phyloP scores from a whole-genome alignment of 1,140 invertebrate species.

The Drosophila willistoni region DNA sequence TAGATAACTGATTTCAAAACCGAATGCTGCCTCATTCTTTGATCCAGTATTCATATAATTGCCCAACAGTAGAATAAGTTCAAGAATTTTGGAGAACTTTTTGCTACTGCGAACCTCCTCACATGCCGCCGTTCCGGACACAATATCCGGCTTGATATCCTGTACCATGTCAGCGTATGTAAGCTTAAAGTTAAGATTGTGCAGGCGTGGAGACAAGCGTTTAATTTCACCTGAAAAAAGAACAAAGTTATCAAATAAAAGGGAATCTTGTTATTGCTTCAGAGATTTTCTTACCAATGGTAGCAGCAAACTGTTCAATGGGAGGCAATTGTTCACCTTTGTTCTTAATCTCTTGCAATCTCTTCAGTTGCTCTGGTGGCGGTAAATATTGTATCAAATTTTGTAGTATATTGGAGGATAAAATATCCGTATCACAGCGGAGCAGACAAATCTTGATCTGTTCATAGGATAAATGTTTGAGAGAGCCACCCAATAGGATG shows the following conservation, averaged over 20 bases:
- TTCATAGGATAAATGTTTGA: constrained; percentile 94
- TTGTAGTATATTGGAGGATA: constrained; percentile 92
- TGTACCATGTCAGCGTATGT: constrained; percentile 88
- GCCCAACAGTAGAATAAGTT: constrained; percentile 94
- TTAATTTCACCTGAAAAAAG: constrained; percentile 88
- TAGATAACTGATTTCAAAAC: constrained; percentile 98
- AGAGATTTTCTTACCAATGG: constrained; percentile 86
- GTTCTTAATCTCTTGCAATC: constrained; percentile 91
- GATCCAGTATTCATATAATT: constrained; percentile 98
- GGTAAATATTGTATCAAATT: constrained; percentile 95
- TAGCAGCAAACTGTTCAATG: constrained; percentile 97
- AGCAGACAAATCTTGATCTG: constrained; percentile 94
- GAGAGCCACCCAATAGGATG: constrained; percentile 93
- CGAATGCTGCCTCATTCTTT: constrained; percentile 95
- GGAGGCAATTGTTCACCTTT: constrained; percentile 93
- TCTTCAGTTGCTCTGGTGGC: constrained; percentile 93
- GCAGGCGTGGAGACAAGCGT: constrained; percentile 92
- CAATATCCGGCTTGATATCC: constrained; percentile 98
- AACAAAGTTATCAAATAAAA: background rate
- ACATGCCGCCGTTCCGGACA: constrained; percentile 96
- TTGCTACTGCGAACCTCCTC: constrained; percentile 95
- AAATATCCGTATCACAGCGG: constrained; percentile 92
- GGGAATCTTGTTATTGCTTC: background rate
- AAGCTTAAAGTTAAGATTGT: constrained; percentile 94
- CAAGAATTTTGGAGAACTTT: constrained; percentile 95